Conservation (phyloP, 2,888 invertebrate species). For the Watsonalla binaria region DNA sequence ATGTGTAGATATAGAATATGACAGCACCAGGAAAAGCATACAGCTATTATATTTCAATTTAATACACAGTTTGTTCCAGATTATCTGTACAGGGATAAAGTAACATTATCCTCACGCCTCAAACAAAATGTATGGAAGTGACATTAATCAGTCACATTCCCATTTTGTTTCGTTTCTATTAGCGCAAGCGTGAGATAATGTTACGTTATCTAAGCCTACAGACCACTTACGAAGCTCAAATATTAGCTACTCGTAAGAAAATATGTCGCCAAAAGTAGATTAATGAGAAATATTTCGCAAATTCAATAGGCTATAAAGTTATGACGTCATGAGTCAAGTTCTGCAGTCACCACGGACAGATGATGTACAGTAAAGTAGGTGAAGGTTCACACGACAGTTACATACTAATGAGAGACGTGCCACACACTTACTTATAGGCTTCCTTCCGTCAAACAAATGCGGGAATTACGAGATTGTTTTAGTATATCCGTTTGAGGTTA, state of each 20-base stretch:
- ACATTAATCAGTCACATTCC: too few species aligned
- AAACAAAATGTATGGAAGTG: too few species aligned
- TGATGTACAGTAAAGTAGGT: conserved; percentile 36
- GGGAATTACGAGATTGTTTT: conserved; percentile 1
- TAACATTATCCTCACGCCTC: too few species aligned
- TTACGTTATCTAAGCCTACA: too few species aligned
- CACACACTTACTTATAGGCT: conserved; percentile 7
- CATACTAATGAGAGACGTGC: conserved; percentile 36
- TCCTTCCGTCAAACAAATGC: conserved; percentile 23
- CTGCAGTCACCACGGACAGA: conserved; percentile 18
- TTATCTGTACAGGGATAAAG: too few species aligned
- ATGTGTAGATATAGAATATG: too few species aligned
- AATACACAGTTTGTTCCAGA: too few species aligned
- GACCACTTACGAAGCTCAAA: too few species aligned
- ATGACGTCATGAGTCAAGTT: conserved; percentile 18
- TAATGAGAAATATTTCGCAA: neutral
- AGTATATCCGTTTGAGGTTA: neutral
- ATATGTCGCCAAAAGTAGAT: neutral
- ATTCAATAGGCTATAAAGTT: conserved; percentile 3
- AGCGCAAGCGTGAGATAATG: too few species aligned
- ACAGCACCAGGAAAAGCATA: neutral
- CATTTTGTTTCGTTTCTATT: too few species aligned
- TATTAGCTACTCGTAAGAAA: neutral
- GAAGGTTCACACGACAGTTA: conserved; percentile 39
- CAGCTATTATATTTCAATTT: too few species aligned